Conservation (phyloP, 2,888 invertebrate species). For the Magallana nippona region DNA sequence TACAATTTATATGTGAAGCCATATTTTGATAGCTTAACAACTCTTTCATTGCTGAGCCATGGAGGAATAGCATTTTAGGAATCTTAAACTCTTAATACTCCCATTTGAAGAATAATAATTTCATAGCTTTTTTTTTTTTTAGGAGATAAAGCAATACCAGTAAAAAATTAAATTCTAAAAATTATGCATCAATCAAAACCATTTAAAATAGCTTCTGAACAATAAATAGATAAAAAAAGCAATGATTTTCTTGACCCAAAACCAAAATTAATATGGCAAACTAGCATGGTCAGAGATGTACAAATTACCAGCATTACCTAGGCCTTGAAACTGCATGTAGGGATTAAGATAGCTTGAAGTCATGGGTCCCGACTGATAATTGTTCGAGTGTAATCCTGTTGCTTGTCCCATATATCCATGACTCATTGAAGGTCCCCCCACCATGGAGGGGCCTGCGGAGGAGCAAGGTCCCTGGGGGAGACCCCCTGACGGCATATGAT, state of each 20-base stretch:
- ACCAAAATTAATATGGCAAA: background rate
- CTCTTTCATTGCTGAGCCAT: too few relatives aligned
- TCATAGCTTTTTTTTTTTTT: too few relatives aligned
- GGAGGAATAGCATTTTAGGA: too few relatives aligned
- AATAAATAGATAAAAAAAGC: too few relatives aligned
- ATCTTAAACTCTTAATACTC: too few relatives aligned
- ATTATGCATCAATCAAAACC: too few relatives aligned
- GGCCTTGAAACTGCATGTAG: conserved; percentile 51
- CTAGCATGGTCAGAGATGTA: background rate
- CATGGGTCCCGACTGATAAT: conserved; percentile 37
- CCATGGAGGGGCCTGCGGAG: conserved; percentile 22
- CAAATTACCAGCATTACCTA: conserved; percentile 44
- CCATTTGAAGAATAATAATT: too few relatives aligned
- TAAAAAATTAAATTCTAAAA: too few relatives aligned
- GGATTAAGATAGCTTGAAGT: conserved; percentile 49
- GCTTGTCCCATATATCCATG: conserved; percentile 29
- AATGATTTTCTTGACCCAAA: background rate
- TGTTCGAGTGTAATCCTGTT: background rate
- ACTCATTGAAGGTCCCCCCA: conserved; percentile 20
- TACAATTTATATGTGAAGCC: background rate
- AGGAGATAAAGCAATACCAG: too few relatives aligned
- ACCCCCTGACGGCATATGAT: conserved; percentile 27
- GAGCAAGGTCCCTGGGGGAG: conserved; percentile 20
- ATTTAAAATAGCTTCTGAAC: too few relatives aligned
- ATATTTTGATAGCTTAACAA: too few relatives aligned